Base-by-base conservation (phyloP, 2,113 vertebrate genomes). In the Anas platyrhynchos region DNA sequence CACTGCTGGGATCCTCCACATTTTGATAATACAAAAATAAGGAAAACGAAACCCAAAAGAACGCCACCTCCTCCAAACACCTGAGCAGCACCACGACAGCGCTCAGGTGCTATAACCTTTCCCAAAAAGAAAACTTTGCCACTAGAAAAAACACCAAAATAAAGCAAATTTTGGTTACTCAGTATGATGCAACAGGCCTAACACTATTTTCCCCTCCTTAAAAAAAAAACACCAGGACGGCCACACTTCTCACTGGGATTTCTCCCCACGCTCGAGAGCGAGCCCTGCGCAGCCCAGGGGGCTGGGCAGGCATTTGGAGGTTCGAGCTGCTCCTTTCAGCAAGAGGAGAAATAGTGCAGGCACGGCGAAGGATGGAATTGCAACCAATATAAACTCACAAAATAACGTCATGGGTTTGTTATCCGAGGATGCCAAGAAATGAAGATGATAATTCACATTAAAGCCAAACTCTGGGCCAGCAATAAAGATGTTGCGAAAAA, bases 101-200 rank as follows among this genome's bases (percentile, higher is more conserved):
- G 29, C 41, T 56, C 58, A 41, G 25, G n/a, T 1, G 21, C 43
- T 8, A 2, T 1, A 16, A 4, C 13, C 8, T 21, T 55, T 55
- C 46, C n/a, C 25, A 59, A 16, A 29, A 25, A 67, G 18, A 41
- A 18, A 4, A 29, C 26, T 25, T 25, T 11, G 26, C 17, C 67
- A 61, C 11, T 11, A 61, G 23, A 48, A 48, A 34, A n/a, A 58
- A 56, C 56, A 59, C 15, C 65, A 14, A 32, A n/a, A 46, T 18
- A 21, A n/a, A 61, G 20, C 0, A 10, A 16, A 21, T 20, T 4
- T 9, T 44, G 59, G 31, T 72, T 25, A 22, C 43, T 43, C 7
- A 0, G 20, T 8, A 59, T 16, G 32, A 20, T 0, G 1, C 44
- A 12, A 17, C 9, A 36, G 65, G 21, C 11, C 6, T 1, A 13